Evolutionary conservation across 2,888 invertebrate species (phyloP).

Genomic region (Nymphalis c-album): DNA sequence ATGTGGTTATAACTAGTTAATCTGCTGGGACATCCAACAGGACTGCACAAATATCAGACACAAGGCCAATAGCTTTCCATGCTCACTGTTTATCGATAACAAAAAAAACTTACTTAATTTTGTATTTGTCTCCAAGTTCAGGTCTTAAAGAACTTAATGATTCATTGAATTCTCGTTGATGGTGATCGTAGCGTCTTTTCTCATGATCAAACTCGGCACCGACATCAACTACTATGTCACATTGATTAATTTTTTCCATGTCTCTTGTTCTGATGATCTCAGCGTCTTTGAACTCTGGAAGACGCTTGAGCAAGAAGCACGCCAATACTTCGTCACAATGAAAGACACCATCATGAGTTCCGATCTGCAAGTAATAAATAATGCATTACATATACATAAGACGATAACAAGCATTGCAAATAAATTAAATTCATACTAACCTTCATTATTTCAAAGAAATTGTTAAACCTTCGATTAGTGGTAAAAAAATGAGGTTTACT

Average conservation of each 20-base stretch:
- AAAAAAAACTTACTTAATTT: constrained; percentile 73
- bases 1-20: too few relatives aligned
- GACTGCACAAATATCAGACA: too few relatives aligned
- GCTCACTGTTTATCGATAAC: neutral
- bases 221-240: constrained; percentile 98
- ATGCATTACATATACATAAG: too few relatives aligned
- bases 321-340: constrained; percentile 98
- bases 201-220: constrained; percentile 91
- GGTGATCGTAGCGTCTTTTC: constrained; percentile 94
- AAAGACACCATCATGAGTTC: constrained; percentile 91
- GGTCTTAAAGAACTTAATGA: constrained; percentile 85
- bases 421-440: constrained; percentile 23
- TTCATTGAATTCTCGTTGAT: constrained; percentile 89
- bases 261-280: constrained; percentile 87
- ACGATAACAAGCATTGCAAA: neutral
- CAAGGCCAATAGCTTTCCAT: too few relatives aligned
- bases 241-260: constrained; percentile 84
- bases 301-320: constrained; percentile 91
- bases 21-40: too few relatives aligned
- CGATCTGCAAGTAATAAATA: constrained; percentile 73
- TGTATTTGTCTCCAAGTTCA: constrained; percentile 81
- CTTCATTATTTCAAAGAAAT: constrained; percentile 31
- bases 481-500: constrained; percentile 3
- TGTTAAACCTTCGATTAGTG: constrained; percentile 1
- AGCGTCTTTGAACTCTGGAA: constrained; percentile 91